Evolutionary conservation across 2,888 invertebrate species (phyloP).

Genomic region (Trachelus stipa): DNA sequence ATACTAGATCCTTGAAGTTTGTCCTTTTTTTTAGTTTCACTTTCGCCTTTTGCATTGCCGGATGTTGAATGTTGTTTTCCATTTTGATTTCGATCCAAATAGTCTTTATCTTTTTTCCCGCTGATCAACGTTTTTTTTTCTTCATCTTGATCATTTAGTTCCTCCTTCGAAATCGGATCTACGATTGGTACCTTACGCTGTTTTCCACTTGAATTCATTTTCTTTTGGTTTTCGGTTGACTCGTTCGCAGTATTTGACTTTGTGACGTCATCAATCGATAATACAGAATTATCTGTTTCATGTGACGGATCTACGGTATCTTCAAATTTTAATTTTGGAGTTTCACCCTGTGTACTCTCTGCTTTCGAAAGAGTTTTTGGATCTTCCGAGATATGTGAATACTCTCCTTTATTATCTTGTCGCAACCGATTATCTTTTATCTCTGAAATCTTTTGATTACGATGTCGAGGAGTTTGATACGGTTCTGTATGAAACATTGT

Average conservation of each 20-base stretch:
- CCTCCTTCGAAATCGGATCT: background rate
- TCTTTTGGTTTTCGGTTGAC: constrained; percentile 19
- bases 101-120: background rate
- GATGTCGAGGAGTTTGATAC: constrained; percentile 54
- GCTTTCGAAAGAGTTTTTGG: background rate
- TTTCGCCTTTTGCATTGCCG: background rate
- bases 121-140: background rate
- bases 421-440: background rate
- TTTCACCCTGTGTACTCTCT: background rate
- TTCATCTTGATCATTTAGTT: background rate
- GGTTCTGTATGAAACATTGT: constrained; percentile 56
- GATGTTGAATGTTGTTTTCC: constrained; percentile 19
- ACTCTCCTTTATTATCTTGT: background rate
- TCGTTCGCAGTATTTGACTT: background rate
- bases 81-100: background rate
- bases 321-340: background rate
- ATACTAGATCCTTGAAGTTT: background rate
- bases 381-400: background rate
- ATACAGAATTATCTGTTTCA: background rate
- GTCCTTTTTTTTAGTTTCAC: background rate
- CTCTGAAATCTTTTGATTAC: constrained; percentile 4
- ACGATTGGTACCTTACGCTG: background rate
- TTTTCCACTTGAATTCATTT: background rate
- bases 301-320: background rate
- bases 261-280: background rate